Evolutionary conservation across 1,140 invertebrate species (phyloP), one percentile per base, ranked within the genome.

Genomic region (Nylanderia fulva): DNA sequence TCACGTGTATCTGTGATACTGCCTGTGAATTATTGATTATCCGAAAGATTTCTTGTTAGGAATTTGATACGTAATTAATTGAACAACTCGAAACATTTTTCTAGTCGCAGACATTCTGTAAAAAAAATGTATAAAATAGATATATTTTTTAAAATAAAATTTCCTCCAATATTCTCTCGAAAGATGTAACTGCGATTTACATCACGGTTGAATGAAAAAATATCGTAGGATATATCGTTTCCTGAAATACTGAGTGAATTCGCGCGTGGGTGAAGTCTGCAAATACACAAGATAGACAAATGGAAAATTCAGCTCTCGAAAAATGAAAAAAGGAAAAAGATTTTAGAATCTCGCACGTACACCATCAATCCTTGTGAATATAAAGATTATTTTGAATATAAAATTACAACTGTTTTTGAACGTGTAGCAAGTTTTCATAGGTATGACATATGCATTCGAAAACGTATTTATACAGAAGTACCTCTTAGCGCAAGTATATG

Each of bases 341-440:
- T 33, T 18, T 58, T 8, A 39, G 33, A 74, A 74, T 39, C 48
- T 74, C 69, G 27, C 52, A 11, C 69, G 27, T 29, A 11, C 8
- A 27, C 18, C 9, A 52, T 52, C 15, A 6, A 21, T 2, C n/a
- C 36, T 24, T 13, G 13, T 13, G 13, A 58, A 74, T 39, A 39
- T 39, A 27, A 24, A 24, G 33, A 48, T 5, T 48, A 18, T 48
- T 48, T 48, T 18, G 15, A 48, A 48, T 48, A 18, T 48, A 48
- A 74, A 74, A 39, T 74, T 18, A 58, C n/a, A n/a, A n/a, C 15
- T 36, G 13, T 24, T 74, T 56, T 58, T 58, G 5, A 74, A 39
- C 36, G 36, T 27, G 21, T 33, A 39, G 52, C 52, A 33, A 39
- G n/a, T 27, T 58, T 74, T 58, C 15, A 13, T 58, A 58, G 13